Conservation (phyloP, 2,888 invertebrate genomes). For the Oeneis ivallda region DNA sequence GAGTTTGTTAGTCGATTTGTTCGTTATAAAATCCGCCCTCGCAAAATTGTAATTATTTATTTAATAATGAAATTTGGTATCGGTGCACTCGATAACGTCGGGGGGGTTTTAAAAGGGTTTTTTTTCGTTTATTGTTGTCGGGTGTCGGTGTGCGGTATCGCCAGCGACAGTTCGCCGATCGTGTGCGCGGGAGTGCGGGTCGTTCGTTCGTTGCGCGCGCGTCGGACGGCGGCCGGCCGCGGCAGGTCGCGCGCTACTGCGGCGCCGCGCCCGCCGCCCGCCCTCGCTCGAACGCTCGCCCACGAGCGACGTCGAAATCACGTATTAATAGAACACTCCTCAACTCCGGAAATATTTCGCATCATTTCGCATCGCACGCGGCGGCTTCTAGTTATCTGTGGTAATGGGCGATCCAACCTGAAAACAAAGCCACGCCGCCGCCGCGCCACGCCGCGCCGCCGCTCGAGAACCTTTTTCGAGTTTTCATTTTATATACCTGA, state of each 20-base stretch:
- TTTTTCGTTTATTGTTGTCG: conserved; percentile 26
- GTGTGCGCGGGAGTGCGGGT: conserved; percentile 78
- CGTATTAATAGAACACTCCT: conserved; percentile 81
- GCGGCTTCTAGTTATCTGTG: conserved; percentile 67
- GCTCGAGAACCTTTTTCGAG: neutral
- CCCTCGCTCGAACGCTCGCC: conserved; percentile 75
- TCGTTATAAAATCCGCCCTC: conserved; percentile 79
- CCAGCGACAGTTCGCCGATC: conserved; percentile 60
- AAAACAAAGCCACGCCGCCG: conserved; percentile 31
- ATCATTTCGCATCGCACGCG: conserved; percentile 77
- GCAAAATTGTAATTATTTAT: conserved; percentile 57
- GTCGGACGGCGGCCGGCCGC: conserved; percentile 79
- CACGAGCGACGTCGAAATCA: conserved; percentile 75
- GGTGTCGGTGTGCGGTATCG: conserved; percentile 54
- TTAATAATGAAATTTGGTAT: conserved; percentile 53
- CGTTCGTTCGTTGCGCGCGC: conserved; percentile 82
- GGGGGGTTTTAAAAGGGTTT: conserved; percentile 8
- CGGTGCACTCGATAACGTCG: conserved; percentile 31
- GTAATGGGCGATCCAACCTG: conserved; percentile 51
- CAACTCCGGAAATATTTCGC: conserved; percentile 82
- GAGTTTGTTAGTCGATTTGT: conserved; percentile 79
- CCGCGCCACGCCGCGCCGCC: conserved; percentile 13
- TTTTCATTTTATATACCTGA: neutral
- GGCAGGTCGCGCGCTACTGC: conserved; percentile 80
- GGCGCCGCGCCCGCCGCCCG: conserved; percentile 48